Conservation (phyloP, 2,113 vertebrate genomes). For the Mormoops blainvillei region DNA sequence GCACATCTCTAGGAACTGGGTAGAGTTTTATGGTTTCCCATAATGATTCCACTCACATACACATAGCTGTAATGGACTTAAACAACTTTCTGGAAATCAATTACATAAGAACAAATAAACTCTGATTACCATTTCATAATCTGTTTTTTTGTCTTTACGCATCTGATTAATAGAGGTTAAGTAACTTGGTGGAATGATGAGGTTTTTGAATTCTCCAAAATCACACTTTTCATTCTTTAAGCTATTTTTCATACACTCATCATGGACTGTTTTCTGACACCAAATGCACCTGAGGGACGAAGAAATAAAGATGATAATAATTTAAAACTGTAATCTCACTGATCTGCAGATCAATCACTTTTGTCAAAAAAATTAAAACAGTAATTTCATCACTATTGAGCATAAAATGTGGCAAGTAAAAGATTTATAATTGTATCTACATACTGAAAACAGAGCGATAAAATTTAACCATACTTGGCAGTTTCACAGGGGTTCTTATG, state of each 20-base stretch:
- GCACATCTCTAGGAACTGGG: too few species aligned
- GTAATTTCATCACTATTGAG: background rate
- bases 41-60: background rate
- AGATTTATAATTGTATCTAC: background rate
- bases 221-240: slow-evolving; percentile 84
- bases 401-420: background rate
- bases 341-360: background rate
- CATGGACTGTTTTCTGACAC: slow-evolving; percentile 95
- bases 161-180: slow-evolving; percentile 89
- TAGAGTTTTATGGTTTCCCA: background rate
- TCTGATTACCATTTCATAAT: slow-evolving; percentile 86
- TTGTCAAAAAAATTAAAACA: background rate
- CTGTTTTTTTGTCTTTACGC: slow-evolving; percentile 84
- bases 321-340: background rate
- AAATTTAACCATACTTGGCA: background rate
- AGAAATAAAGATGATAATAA: background rate
- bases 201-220: slow-evolving; percentile 91
- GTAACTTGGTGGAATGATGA: slow-evolving; percentile 95
- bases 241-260: slow-evolving; percentile 87
- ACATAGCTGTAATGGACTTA: background rate
- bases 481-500: background rate
- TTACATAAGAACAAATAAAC: slow-evolving; percentile 17
- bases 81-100: background rate
- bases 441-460: background rate
- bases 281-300: slow-evolving; percentile 88